A percentile compares a stretch with the other conserved stretches of the same genome.
phyloP scores from a whole-genome alignment of 2,888 invertebrate genomes.

The Pristionchus exspectatus region DNA sequence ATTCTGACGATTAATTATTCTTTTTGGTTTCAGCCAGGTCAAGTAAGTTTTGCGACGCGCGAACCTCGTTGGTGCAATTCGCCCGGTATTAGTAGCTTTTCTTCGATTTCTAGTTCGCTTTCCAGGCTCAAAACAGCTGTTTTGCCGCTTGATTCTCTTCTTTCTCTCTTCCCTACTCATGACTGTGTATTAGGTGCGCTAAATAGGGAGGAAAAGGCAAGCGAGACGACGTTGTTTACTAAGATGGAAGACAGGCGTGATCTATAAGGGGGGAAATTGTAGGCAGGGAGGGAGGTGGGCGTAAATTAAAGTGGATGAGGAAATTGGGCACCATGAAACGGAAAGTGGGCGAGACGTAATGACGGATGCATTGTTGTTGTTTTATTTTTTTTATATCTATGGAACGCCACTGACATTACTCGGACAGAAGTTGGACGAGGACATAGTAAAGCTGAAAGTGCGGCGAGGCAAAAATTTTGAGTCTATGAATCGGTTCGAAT shows the following conservation, averaged over 20 bases:
- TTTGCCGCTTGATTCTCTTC: neutral
- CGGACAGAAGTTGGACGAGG: no score
- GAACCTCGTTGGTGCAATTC: neutral
- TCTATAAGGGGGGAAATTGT: neutral
- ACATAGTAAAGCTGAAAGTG: neutral
- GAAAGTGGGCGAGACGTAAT: neutral
- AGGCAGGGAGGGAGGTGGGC: neutral
- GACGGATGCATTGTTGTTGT: neutral
- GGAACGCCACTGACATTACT: no score
- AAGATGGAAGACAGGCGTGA: conserved; percentile 8
- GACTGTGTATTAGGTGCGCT: neutral
- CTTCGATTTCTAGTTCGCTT: neutral
- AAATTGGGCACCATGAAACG: neutral
- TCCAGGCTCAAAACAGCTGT: conserved; percentile 5
- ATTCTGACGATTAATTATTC: neutral
- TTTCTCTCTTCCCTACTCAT: neutral
- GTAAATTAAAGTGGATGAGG: neutral
- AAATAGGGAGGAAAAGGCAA: neutral
- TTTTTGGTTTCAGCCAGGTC: no score
- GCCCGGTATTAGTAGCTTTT: neutral
- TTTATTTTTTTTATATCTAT: neutral
- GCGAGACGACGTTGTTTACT: conserved; percentile 9
- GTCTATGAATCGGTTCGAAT: no score
- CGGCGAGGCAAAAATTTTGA: neutral
- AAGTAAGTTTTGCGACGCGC: neutral